A percentile compares a stretch with the other conserved stretches of the same genome.
These are phyloP conservation scores for Eulemur mongoz DNA, from an alignment of 2,797 vertebrate species.

Conservation along the genomic window DNA sequence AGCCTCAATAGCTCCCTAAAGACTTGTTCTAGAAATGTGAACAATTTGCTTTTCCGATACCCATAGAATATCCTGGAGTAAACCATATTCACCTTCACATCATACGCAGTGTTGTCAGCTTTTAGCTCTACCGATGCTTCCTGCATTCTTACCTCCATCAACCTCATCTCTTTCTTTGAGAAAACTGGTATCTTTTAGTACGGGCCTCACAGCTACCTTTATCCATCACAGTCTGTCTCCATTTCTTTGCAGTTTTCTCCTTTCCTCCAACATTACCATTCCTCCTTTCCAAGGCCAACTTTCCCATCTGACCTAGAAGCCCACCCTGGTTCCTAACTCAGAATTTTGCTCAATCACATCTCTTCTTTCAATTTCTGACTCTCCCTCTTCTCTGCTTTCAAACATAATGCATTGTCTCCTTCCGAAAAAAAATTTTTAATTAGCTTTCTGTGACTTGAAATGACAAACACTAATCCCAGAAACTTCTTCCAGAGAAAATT, in stretches of 20 bases:
- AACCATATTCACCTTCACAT: not conserved
- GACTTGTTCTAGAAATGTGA: not conserved
- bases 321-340: not conserved
- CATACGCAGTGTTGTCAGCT: not conserved
- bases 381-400: not conserved
- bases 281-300: not conserved
- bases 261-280: not conserved
- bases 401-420: not conserved
- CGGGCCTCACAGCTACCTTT: not conserved
- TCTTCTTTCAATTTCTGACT: not conserved
- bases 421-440: not conserved
- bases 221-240: not conserved
- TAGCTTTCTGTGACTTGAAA: not conserved
- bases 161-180: not conserved
- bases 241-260: not conserved
- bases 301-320: not conserved
- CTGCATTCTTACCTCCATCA: not conserved
- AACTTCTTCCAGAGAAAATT: not conserved
- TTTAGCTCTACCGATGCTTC: no score
- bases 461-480: not conserved
- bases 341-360: not conserved
- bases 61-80: not conserved
- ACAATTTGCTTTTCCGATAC: not conserved
- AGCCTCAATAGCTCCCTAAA: no score
- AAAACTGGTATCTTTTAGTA: not conserved